Evolutionary conservation across 1,140 invertebrate species (phyloP).

Genomic region (Panagrolaimus sp.): DNA sequence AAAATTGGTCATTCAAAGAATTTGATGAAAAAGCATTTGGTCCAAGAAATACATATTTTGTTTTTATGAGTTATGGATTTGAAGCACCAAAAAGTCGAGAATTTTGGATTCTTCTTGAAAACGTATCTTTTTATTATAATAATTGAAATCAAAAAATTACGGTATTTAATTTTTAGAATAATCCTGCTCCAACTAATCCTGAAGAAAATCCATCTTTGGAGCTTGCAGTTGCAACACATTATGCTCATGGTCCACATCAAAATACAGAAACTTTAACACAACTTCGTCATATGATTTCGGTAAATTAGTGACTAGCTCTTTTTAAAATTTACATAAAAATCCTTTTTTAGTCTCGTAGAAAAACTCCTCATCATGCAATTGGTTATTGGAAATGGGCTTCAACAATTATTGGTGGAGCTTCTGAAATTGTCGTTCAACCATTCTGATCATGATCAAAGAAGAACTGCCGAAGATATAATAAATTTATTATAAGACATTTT

Average conservation of each 20-base stretch:
- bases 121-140: slow-evolving; percentile 24
- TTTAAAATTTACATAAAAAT: slow-evolving; percentile 15
- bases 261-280: not conserved
- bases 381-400: slow-evolving; percentile 58
- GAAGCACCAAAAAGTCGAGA: slow-evolving; percentile 44
- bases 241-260: slow-evolving; percentile 47
- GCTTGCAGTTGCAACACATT: slow-evolving; percentile 56
- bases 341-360: slow-evolving; percentile 38
- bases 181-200: slow-evolving; percentile 26
- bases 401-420: slow-evolving; percentile 43
- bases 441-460: slow-evolving; percentile 22
- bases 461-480: too few species aligned
- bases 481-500: too few species aligned
- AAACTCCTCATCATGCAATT: slow-evolving; percentile 51
- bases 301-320: not conserved
- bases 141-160: not conserved
- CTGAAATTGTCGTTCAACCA: slow-evolving; percentile 35
- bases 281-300: not conserved
- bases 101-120: slow-evolving; percentile 54
- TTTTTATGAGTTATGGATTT: slow-evolving; percentile 55
- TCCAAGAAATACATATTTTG: slow-evolving; percentile 51
- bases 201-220: slow-evolving; percentile 41
- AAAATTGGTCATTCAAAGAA: slow-evolving; percentile 52
- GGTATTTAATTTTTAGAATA: slow-evolving; percentile 22
- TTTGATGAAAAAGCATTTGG: slow-evolving; percentile 46